phyloP scores from a whole-genome alignment of 2,797 vertebrate genomes.

The Molossus alvarezi region DNA sequence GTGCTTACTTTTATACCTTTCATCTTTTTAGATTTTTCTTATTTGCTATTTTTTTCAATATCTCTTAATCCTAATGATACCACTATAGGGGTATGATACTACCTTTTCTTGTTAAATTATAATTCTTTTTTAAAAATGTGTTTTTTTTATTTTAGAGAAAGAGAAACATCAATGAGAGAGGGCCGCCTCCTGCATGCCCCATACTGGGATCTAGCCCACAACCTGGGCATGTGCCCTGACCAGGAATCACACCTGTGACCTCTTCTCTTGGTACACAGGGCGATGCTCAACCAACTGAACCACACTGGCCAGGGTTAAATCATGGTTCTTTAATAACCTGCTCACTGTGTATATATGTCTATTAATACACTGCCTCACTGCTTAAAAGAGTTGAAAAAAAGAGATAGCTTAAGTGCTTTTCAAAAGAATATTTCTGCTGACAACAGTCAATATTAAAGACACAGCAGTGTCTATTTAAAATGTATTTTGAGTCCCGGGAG shows the following conservation, averaged over 20 bases:
- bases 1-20: conserved; percentile 28
- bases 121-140: neutral
- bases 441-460: conserved; percentile 71
- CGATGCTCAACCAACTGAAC: too few species aligned
- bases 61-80: neutral
- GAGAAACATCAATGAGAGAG: too few species aligned
- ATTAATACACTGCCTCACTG: neutral
- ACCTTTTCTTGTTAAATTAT: neutral
- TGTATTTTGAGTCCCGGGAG: neutral
- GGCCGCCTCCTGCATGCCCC: too few species aligned
- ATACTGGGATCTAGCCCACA: too few species aligned
- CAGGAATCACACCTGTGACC: too few species aligned
- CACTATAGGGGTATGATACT: neutral
- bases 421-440: conserved; percentile 48
- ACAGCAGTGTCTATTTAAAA: conserved; percentile 63
- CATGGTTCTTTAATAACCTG: neutral
- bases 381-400: conserved; percentile 54
- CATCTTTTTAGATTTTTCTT: neutral
- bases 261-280: too few species aligned
- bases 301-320: neutral
- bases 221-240: too few species aligned
- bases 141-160: too few species aligned
- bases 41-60: conserved; percentile 22
- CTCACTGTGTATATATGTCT: neutral
- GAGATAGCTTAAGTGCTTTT: conserved; percentile 62